A percentile compares a stretch with the other conserved stretches of the same genome.
phyloP scores from a whole-genome alignment of 2,797 vertebrate species.

The Intellagama lesueurii region DNA sequence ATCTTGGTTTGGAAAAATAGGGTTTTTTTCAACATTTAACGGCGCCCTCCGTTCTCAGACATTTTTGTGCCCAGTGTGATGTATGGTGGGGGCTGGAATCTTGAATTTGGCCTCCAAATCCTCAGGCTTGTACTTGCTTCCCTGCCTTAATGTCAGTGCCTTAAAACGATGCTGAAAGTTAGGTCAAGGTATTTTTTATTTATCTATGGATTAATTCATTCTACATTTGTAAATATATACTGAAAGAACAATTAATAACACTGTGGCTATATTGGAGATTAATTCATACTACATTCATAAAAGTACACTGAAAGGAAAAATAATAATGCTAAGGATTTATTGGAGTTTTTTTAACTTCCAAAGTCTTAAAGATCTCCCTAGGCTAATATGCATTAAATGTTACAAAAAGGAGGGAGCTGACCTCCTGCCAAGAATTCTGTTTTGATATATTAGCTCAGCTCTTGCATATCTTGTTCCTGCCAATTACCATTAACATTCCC shows the following conservation, averaged over 20 bases:
- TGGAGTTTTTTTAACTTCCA: neutral
- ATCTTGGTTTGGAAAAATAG: no score
- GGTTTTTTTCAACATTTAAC: no score
- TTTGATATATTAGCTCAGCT: neutral
- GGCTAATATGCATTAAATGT: no score
- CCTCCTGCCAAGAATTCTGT: neutral
- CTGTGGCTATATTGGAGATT: neutral
- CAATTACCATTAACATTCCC: neutral
- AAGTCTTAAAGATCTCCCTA: no score
- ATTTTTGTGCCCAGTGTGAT: no score
- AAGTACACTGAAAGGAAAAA: neutral
- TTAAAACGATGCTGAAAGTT: neutral
- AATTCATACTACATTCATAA: neutral
- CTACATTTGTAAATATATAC: neutral
- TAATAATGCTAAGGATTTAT: neutral
- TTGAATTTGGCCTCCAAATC: no score
- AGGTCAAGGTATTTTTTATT: neutral
- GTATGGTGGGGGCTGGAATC: no score
- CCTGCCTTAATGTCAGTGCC: neutral
- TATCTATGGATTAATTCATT: neutral
- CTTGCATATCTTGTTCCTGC: neutral
- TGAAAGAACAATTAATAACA: neutral
- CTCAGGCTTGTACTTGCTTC: neutral
- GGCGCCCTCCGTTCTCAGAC: no score
- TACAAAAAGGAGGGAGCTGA: no score